Conservation (phyloP, 1,140 invertebrate genomes). For the Sweltsa coloradensis region DNA sequence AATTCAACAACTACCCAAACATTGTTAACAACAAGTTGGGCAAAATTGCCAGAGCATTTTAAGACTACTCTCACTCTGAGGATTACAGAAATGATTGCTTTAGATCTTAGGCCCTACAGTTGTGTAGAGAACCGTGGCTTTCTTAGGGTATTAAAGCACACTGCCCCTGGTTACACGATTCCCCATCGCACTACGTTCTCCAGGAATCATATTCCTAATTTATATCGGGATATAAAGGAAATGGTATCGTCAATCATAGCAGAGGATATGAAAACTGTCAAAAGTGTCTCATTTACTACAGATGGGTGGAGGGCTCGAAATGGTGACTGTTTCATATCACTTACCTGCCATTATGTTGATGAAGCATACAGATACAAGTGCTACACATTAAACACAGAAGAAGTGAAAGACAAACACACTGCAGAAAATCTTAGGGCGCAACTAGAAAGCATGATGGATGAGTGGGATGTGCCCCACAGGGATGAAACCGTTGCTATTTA, state of each 20-base stretch:
- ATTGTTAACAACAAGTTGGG: too few species aligned
- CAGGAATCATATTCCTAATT: constrained; percentile 5
- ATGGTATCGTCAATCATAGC: constrained; percentile 7
- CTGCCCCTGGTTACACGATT: constrained; percentile 8
- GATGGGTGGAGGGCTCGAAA: constrained; percentile 11
- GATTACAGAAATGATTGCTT: constrained; percentile 12
- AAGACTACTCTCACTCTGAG: too few species aligned
- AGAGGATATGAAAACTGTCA: constrained; percentile 8
- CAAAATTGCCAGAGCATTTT: too few species aligned
- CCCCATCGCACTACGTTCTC: constrained; percentile 13
- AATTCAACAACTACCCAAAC: too few species aligned
- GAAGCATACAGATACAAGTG: constrained; percentile 2
- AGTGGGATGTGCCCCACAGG: constrained; percentile 6
- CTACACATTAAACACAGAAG: constrained; percentile 1
- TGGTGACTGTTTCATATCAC: constrained; percentile 8
- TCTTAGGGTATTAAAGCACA: constrained; percentile 4
- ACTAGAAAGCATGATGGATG: constrained; percentile 3
- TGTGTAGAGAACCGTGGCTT: constrained; percentile 10
- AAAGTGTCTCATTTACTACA: constrained; percentile 7
- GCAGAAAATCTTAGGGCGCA: constrained; percentile 3
- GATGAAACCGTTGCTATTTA: constrained; percentile 4
- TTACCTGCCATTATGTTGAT: constrained; percentile 8
- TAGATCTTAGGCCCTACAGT: constrained; percentile 8
- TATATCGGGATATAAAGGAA: constrained; percentile 8
- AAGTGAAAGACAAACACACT: constrained; percentile 6